A percentile compares a stretch with the other conserved stretches of the same genome.
phyloP scores from a whole-genome alignment of 1,140 invertebrate genomes.

The Papilio polyxenes region DNA sequence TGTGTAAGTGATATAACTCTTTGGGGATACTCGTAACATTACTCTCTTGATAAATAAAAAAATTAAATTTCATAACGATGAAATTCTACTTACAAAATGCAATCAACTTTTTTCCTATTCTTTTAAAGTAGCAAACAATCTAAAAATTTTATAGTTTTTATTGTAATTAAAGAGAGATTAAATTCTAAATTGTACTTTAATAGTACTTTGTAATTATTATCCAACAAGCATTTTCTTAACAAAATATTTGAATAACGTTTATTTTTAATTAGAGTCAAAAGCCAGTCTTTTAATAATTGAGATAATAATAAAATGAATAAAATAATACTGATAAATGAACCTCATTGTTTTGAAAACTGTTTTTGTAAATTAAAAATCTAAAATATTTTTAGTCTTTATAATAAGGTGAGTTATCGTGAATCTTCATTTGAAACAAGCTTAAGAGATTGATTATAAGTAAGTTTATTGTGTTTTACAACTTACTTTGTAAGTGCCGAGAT shows the following conservation, averaged over 20 bases:
- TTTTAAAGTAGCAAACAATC: neutral
- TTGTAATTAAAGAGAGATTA: neutral
- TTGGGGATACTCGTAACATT: no score
- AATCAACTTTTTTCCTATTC: neutral
- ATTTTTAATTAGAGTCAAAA: neutral
- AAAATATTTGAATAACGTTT: no score
- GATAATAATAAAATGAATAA: neutral
- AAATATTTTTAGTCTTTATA: neutral
- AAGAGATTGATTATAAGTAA: no score
- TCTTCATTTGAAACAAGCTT: no score
- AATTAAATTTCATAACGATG: neutral
- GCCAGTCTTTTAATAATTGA: neutral
- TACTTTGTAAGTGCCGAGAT: conserved; percentile 93
- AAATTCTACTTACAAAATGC: neutral
- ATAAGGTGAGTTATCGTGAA: neutral
- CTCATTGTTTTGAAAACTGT: neutral
- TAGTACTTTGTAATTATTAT: neutral
- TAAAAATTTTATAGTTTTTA: neutral
- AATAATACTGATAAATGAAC: neutral
- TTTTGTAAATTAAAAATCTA: neutral
- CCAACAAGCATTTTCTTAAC: neutral
- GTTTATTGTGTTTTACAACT: neutral
- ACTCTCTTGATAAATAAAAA: conserved; percentile 29
- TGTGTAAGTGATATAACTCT: no score
- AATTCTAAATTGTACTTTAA: neutral